Conservation (phyloP, 2,113 vertebrate genomes). For the Colistium nudipinnis region DNA sequence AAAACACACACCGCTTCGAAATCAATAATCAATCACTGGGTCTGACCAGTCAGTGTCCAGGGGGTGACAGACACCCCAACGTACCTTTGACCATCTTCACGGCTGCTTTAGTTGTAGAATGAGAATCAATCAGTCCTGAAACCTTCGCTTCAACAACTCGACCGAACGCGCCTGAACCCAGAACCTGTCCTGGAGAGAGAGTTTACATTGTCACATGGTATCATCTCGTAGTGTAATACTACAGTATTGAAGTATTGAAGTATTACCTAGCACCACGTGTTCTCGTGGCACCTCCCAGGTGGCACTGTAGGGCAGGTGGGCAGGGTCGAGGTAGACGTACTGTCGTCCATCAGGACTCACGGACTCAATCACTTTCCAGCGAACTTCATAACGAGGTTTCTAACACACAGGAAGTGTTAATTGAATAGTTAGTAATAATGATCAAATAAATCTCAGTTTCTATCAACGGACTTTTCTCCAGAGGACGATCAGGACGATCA, state of each 20-base stretch:
- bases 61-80: neutral
- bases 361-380: conserved; percentile 95
- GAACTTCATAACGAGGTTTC: conserved; percentile 93
- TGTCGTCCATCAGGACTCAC: conserved; percentile 91
- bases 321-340: conserved; percentile 91
- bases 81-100: conserved; percentile 80
- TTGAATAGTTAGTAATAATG: too few relatives aligned
- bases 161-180: conserved; percentile 78
- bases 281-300: conserved; percentile 93
- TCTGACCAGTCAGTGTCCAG: too few relatives aligned
- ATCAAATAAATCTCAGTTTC: too few relatives aligned
- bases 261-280: conserved; percentile 87
- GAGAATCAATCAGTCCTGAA: conserved; percentile 52
- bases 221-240: conserved; percentile 90
- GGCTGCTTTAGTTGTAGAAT: conserved; percentile 63
- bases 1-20: neutral
- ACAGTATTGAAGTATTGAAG: too few relatives aligned
- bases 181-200: conserved; percentile 65
- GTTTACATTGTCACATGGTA: neutral
- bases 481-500: conserved; percentile 90
- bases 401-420: conserved; percentile 63
- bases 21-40: too few relatives aligned
- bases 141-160: conserved; percentile 73
- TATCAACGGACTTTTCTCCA: conserved; percentile 94
- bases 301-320: conserved; percentile 89